Base-by-base conservation (phyloP, 2,888 invertebrate species). In the Strigamia maritima region DNA sequence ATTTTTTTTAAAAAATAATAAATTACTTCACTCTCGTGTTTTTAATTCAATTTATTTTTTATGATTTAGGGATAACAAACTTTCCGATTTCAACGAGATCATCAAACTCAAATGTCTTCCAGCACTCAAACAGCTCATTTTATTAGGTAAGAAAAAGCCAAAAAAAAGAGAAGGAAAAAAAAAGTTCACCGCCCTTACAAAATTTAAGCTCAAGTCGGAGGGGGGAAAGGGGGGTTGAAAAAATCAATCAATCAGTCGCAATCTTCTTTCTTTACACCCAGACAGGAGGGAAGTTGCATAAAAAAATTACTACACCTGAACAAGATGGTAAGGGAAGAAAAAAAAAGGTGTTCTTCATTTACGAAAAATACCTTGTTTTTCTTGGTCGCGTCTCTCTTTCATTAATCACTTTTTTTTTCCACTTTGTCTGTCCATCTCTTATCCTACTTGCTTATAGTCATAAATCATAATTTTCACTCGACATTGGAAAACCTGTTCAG, bases 161-260 rank as follows among this genome's bases (percentile, higher is more conserved):
- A 44, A 44, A 44, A n/a, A n/a, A 44, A n/a, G 16, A n/a, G 16
- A 12, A 16, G 4, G 4, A 44, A 44, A 44, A 44, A 44, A 44
- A 44, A 4, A 44, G 44, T 44, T 44, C 44, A 44, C 44, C 44
- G 44, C 44, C 44, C 44, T 44, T 8, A 12, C 14, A 44, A 54
- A 54, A 54, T 35, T 35, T 35, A 35, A 35, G 35, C 35, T 35
- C 35, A 35, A 8, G 35, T 35, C 6, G 3, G 31, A 7, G 31
- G 35, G 35, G 35, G 35, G 35, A 10, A 35, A 35, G 35, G 35
- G 35, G 35, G 35, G 6, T 6, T 6, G 19, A 54, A 70, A 70
- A 70, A 70, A 70, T 70, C 70, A 70, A 70, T 70, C 70, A 70
- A 70, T 70, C 70, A 70, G 70, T 70, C 70, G 70, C 70, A 70